Base-by-base conservation (phyloP, 2,888 invertebrate genomes). In the Folsomia candida region DNA sequence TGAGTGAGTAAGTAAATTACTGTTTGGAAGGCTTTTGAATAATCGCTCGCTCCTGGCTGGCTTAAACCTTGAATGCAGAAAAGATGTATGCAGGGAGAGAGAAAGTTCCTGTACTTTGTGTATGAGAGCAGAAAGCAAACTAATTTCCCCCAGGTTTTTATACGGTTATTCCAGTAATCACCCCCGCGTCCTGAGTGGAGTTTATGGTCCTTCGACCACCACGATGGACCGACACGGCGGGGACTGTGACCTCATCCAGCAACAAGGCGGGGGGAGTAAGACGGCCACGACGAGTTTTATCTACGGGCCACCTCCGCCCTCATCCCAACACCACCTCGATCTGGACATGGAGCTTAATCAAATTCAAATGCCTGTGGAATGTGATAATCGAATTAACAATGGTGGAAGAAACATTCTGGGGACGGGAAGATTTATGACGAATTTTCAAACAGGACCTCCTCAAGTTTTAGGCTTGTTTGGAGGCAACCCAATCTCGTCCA, bases 331-430 rank as follows among this genome's bases (percentile, higher is more conserved):
- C 9, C 62, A 26, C 3, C 62, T 6, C 6, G n/a, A 3, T n/a
- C 27, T 26, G 24, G 9, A 60, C 6, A 64, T 64, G 64, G 64
- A 64, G 47, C 51, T 64, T 64, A 51, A 26, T 64, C 64, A 64
- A 29, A 62, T 62, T 3, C 59, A 20, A 59, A 59, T 59, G 26
- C 62, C 62, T 6, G 9, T 64, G 24, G 64, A 64, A 6, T 64
- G 64, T 64, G 64, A 64, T 64, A 62, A 64, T 51, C 64, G 64
- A 51, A 27, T 62, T 62, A 62, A 29, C 28, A 64, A 27, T 20
- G 51, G 51, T 3, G 3, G 6, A 18, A 64, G 28, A n/a, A 64
- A 64, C n/a, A 64, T 64, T 37, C 51, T 64, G 28, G 64, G 64
- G 11, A 24, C 4, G 27, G 62, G 62, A 4, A 47, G 64, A 51